These are phyloP conservation scores for Sialis fuliginosa DNA, from an alignment of 2,888 invertebrate species.

Conservation along the genomic window DNA sequence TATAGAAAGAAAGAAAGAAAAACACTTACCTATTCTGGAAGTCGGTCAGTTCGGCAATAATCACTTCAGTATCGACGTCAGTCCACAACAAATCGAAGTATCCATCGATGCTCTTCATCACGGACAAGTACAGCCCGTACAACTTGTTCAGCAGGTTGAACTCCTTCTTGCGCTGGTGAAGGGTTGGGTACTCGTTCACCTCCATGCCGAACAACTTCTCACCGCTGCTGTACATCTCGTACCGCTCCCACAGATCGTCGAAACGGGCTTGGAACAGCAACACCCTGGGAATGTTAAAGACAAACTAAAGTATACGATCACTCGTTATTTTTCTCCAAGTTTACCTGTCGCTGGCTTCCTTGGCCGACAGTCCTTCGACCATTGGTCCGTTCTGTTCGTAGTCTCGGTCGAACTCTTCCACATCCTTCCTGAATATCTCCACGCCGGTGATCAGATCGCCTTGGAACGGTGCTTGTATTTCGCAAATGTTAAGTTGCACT, in stretches of 20 bases:
- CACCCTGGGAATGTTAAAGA: constrained; percentile 25
- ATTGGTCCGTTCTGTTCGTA: constrained; percentile 69
- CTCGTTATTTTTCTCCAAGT: no score
- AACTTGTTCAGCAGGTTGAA: constrained; percentile 69
- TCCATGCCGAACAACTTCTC: constrained; percentile 73
- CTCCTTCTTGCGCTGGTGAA: constrained; percentile 65
- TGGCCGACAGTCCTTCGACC: constrained; percentile 63
- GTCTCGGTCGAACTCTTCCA: constrained; percentile 49
- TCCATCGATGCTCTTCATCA: constrained; percentile 70
- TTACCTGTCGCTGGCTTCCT: constrained; percentile 71
- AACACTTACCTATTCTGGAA: constrained; percentile 54
- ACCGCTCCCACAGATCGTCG: constrained; percentile 67
- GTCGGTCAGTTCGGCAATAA: constrained; percentile 60
- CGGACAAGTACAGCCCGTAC: constrained; percentile 61
- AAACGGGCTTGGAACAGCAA: constrained; percentile 62
- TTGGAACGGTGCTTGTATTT: constrained; percentile 59
- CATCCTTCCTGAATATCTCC: constrained; percentile 41
- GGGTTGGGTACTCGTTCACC: constrained; percentile 63
- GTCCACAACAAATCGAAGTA: constrained; percentile 74
- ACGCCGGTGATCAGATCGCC: constrained; percentile 56
- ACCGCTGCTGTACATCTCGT: constrained; percentile 67
- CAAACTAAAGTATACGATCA: no score
- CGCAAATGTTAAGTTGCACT: constrained; percentile 50
- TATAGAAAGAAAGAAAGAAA: background rate
- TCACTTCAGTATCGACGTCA: constrained; percentile 67